phyloP scores from a whole-genome alignment of 2,888 invertebrate genomes.

The Agrenia bidenticulata region DNA sequence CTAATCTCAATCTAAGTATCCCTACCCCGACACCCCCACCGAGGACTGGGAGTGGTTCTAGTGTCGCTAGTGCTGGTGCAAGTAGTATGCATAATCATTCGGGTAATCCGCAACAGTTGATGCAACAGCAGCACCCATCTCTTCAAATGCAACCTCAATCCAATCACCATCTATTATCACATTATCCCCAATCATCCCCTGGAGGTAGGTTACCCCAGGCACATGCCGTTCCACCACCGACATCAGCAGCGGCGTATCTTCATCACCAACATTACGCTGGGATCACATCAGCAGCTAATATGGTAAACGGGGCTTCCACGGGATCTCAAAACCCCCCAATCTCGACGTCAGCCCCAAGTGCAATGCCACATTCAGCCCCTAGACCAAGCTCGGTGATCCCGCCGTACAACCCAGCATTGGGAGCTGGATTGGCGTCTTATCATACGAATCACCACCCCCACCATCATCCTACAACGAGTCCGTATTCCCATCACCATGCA shows the following conservation, averaged over 20 bases:
- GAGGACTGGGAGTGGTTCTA: slow-evolving; percentile 40
- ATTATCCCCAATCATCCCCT: slow-evolving; percentile 14
- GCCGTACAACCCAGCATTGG: slow-evolving; percentile 48
- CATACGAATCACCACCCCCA: slow-evolving; percentile 26
- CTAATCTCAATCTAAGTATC: slow-evolving; percentile 31
- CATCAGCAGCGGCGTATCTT: slow-evolving; percentile 14
- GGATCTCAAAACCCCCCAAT: slow-evolving; percentile 25
- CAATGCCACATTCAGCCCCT: slow-evolving; percentile 1
- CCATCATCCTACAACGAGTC: slow-evolving; percentile 24
- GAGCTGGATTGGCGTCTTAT: slow-evolving; percentile 35
- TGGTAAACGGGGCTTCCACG: not conserved
- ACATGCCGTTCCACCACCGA: slow-evolving; percentile 14
- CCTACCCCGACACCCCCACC: slow-evolving; percentile 42
- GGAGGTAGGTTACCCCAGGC: not conserved
- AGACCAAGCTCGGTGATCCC: slow-evolving; percentile 49
- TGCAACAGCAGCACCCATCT: slow-evolving; percentile 17
- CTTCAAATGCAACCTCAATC: slow-evolving; percentile 7
- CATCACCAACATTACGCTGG: slow-evolving; percentile 30
- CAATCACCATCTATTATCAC: slow-evolving; percentile 27
- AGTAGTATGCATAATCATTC: slow-evolving; percentile 27
- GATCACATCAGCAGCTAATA: slow-evolving; percentile 10
- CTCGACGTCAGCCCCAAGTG: slow-evolving; percentile 27
- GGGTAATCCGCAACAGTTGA: slow-evolving; percentile 25
- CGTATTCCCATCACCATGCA: slow-evolving; percentile 35
- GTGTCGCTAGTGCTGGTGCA: slow-evolving; percentile 36